These are phyloP conservation scores for Glossophaga mutica DNA, from an alignment of 2,797 vertebrate species.

Conservation along the genomic window DNA sequence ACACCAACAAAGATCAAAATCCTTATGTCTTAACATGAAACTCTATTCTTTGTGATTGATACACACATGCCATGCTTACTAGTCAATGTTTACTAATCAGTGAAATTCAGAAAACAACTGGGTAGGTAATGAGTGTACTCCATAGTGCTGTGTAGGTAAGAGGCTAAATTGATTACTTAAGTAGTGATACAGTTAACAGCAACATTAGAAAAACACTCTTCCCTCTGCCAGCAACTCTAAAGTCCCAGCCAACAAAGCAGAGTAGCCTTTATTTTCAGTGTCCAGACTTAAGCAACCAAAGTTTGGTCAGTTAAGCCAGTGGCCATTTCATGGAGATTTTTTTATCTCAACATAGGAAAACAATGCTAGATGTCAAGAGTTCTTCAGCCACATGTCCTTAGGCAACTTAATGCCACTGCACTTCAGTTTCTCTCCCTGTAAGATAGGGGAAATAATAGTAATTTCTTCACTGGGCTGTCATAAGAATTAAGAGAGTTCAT, in stretches of 20 bases:
- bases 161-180: not conserved
- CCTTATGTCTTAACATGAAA: not conserved
- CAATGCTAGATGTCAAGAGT: not conserved
- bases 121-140: too few species aligned
- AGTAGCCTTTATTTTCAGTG: not conserved
- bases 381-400: not conserved
- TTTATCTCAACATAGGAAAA: not conserved
- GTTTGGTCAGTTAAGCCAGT: not conserved
- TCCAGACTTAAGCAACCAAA: not conserved
- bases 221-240: not conserved
- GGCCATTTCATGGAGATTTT: not conserved
- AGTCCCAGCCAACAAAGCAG: not conserved
- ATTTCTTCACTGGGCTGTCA: not conserved
- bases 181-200: not conserved
- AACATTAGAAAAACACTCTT: not conserved
- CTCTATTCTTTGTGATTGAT: not conserved
- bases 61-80: not conserved
- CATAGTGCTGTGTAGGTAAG: accelerated
- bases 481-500: not conserved
- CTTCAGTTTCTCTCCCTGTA: not conserved
- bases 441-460: not conserved
- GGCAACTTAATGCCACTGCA: not conserved
- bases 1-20: not conserved
- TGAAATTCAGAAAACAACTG: not conserved
- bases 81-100: not conserved